phyloP scores from a whole-genome alignment of 2,888 invertebrate species.

The Andrena dorsata region DNA sequence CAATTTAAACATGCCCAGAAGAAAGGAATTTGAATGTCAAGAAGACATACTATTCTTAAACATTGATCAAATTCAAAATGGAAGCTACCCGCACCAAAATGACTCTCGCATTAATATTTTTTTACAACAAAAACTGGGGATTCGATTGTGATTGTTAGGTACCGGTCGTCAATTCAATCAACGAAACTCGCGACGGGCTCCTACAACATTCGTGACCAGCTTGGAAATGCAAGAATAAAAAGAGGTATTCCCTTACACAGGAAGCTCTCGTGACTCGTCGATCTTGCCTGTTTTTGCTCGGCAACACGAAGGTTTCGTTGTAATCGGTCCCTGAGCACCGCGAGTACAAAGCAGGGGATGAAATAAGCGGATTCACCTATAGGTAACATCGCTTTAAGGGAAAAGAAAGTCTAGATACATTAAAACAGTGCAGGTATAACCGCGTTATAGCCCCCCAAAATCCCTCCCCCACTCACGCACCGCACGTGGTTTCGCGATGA shows the following conservation, averaged over 20 bases:
- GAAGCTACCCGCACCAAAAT: too few relatives aligned
- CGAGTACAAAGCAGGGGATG: not conserved
- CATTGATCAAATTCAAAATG: too few relatives aligned
- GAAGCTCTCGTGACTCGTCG: conserved; percentile 39
- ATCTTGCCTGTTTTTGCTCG: conserved; percentile 17
- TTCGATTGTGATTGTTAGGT: too few relatives aligned
- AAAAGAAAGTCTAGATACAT: conserved; percentile 27
- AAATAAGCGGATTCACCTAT: conserved; percentile 63
- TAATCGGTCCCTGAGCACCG: not conserved
- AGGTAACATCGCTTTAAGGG: conserved; percentile 39
- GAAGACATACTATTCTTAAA: too few relatives aligned
- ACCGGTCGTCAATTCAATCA: too few relatives aligned
- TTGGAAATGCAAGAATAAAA: conserved; percentile 13
- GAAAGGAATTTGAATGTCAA: too few relatives aligned
- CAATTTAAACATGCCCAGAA: too few relatives aligned
- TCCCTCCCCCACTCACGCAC: not conserved
- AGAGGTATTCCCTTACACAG: conserved; percentile 11
- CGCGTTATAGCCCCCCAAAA: conserved; percentile 6
- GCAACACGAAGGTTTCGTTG: conserved; percentile 28
- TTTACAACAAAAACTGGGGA: too few relatives aligned
- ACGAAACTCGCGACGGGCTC: not conserved
- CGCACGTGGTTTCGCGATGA: conserved; percentile 42
- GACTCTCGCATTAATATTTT: too few relatives aligned
- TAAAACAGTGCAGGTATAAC: conserved; percentile 17
- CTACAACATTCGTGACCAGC: conserved; percentile 9